Conservation (phyloP, 2,888 invertebrate genomes). For the Zygaena filipendulae region DNA sequence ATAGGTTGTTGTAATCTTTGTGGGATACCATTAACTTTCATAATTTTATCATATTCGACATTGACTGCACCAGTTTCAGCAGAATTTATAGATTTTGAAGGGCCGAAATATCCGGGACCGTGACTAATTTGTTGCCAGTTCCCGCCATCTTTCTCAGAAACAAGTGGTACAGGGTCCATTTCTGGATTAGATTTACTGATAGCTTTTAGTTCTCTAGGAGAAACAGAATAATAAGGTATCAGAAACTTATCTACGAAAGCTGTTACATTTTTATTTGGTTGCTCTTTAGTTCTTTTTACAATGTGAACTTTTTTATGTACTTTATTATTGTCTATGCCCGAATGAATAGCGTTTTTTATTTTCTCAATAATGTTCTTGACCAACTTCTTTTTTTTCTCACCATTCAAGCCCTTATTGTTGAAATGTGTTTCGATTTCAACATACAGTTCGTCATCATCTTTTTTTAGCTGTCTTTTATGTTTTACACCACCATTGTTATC, state of each 20-base stretch:
- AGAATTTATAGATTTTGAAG: conserved; percentile 38
- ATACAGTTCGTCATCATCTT: conserved; percentile 42
- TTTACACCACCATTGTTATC: conserved; percentile 18
- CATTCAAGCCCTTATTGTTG: conserved; percentile 42
- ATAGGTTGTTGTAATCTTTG: conserved; percentile 44
- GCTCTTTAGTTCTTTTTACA: conserved; percentile 39
- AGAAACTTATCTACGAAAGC: conserved; percentile 21
- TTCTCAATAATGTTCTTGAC: conserved; percentile 41
- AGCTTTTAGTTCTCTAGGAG: conserved; percentile 32
- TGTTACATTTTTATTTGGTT: conserved; percentile 19
- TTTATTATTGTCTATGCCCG: conserved; percentile 22
- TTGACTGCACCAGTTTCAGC: conserved; percentile 37
- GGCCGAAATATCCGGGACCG: conserved; percentile 31
- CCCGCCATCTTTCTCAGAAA: conserved; percentile 25
- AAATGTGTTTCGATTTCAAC: conserved; percentile 60
- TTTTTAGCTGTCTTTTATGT: conserved; percentile 17
- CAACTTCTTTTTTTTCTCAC: conserved; percentile 44
- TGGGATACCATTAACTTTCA: conserved; percentile 30
- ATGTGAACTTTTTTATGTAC: conserved; percentile 27
- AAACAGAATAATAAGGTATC: conserved; percentile 18
- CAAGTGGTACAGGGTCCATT: conserved; percentile 19
- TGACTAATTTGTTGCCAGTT: conserved; percentile 23
- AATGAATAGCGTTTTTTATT: conserved; percentile 45
- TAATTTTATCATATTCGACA: conserved; percentile 32
- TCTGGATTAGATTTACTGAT: conserved; percentile 27